phyloP scores from a whole-genome alignment of 2,797 vertebrate genomes.

The Chaunax sp. region DNA sequence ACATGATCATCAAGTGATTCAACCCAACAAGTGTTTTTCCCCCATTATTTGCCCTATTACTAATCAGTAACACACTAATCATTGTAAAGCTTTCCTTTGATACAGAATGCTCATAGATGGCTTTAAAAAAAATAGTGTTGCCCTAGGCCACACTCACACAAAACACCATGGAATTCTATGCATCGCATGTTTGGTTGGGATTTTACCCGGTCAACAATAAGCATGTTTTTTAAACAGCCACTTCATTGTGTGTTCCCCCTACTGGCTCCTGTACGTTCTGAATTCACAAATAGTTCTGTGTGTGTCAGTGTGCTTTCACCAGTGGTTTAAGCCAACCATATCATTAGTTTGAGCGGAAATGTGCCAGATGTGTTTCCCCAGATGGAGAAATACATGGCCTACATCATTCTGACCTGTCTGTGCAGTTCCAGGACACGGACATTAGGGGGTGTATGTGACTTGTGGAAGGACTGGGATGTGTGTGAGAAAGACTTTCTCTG shows the following conservation, averaged over 20 bases:
- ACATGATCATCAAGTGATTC: conserved; percentile 29
- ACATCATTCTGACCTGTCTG: conserved; percentile 20
- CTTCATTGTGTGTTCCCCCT: conserved; percentile 48
- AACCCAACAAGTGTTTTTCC: conserved; percentile 1
- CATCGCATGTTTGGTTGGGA: background rate
- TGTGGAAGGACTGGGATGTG: conserved; percentile 39
- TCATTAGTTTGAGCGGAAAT: conserved; percentile 68
- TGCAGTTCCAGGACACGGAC: conserved; percentile 71
- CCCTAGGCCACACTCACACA: conserved; percentile 1
- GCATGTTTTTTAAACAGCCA: conserved; percentile 36
- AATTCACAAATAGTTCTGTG: conserved; percentile 62
- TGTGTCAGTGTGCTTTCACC: conserved; percentile 56
- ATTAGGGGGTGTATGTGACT: conserved; percentile 76
- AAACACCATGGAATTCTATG: conserved; percentile 6
- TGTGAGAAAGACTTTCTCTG: conserved; percentile 68
- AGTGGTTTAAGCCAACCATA: conserved; percentile 60
- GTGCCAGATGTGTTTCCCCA: conserved; percentile 67
- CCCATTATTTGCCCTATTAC: background rate
- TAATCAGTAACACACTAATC: conserved; percentile 21
- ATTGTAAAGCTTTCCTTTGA: conserved; percentile 17
- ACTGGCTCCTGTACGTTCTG: conserved; percentile 30
- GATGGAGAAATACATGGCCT: conserved; percentile 50
- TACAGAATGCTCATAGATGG: background rate
- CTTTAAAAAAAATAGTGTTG: background rate
- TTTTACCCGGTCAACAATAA: conserved; percentile 23